phyloP scores from a whole-genome alignment of 2,113 vertebrate genomes.

The Zeus faber region DNA sequence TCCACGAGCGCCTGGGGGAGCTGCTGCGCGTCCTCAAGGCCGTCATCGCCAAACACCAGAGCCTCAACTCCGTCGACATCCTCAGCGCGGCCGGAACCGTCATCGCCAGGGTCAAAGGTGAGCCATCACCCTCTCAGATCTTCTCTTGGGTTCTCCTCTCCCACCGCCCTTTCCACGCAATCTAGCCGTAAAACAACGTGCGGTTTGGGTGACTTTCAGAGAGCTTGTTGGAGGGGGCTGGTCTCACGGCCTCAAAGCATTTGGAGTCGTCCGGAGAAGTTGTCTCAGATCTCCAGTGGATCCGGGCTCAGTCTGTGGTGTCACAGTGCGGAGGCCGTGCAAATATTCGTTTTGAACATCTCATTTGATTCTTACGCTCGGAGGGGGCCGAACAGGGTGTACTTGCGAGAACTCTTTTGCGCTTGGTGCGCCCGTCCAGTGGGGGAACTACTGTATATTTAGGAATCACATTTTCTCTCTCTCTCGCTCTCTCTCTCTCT shows the following conservation, averaged over 20 bases:
- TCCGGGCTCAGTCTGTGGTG: not conserved
- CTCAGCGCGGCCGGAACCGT: slow-evolving; percentile 90
- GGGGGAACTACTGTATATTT: no score
- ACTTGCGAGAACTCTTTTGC: slow-evolving; percentile 38
- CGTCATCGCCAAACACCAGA: slow-evolving; percentile 89
- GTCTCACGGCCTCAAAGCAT: no score
- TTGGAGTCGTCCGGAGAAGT: not conserved
- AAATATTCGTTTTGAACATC: no score
- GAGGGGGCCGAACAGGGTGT: no score
- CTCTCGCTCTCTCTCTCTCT: no score
- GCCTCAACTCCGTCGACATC: slow-evolving; percentile 92
- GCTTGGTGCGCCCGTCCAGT: slow-evolving; percentile 45
- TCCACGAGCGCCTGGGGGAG: slow-evolving; percentile 89
- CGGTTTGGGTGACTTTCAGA: no score
- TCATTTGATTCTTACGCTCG: no score
- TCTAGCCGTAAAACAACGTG: no score
- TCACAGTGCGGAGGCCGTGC: no score
- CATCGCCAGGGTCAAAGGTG: slow-evolving; percentile 95
- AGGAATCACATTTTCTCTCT: no score
- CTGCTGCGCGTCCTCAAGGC: slow-evolving; percentile 86
- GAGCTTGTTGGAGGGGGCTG: no score
- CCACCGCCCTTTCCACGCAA: no score
- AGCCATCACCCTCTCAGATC: slow-evolving; percentile 44
- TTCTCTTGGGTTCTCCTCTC: slow-evolving; percentile 1
- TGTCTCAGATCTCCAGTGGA: not conserved